Evolutionary conservation across 2,888 invertebrate species (phyloP).

Genomic region (Pseudanteris insignis): DNA sequence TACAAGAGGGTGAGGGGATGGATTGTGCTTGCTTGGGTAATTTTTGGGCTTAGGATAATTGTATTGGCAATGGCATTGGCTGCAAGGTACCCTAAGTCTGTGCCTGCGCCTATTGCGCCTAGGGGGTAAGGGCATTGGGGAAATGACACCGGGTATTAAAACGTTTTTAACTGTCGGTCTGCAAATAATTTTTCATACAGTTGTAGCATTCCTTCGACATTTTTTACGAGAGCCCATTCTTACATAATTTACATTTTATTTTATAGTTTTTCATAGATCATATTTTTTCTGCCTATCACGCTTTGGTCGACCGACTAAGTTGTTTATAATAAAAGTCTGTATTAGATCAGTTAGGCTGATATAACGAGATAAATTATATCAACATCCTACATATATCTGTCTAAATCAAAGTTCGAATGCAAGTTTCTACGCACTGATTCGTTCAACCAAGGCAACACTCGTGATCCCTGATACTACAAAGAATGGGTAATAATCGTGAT

Average conservation of each 20-base stretch:
- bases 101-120: conserved; percentile 67
- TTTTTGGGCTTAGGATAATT: conserved; percentile 58
- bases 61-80: conserved; percentile 64
- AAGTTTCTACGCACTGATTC: no score
- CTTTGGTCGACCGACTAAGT: conserved; percentile 48
- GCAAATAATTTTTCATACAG: conserved; percentile 65
- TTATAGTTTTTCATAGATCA: conserved; percentile 2
- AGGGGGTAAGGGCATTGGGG: conserved; percentile 64
- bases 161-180: conserved; percentile 67
- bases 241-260: no score
- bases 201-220: conserved; percentile 50
- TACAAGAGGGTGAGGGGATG: conserved; percentile 60
- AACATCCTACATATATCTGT: no score
- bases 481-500: conserved; percentile 56
- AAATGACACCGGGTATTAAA: conserved; percentile 66
- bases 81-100: conserved; percentile 66
- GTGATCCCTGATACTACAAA: conserved; percentile 54
- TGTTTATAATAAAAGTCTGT: no score
- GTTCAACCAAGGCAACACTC: conserved; percentile 57
- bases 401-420: no score
- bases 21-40: conserved; percentile 55
- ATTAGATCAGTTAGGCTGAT: no score
- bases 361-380: no score
- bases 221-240: conserved; percentile 50
- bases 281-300: conserved; percentile 12